Evolutionary conservation across 2,888 invertebrate genomes (phyloP).

Genomic region (Autographa pulchrina): DNA sequence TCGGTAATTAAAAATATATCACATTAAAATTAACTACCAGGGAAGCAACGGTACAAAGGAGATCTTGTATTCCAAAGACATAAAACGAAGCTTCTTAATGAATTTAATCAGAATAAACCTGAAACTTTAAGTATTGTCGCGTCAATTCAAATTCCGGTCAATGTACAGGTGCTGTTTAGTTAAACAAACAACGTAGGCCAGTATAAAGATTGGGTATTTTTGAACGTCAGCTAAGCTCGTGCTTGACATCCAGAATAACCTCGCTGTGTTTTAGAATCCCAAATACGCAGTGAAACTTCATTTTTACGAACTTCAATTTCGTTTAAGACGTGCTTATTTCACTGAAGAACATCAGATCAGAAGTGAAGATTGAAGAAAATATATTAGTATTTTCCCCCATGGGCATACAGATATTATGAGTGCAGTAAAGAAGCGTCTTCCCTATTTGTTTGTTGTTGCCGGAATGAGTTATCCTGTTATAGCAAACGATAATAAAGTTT

Average conservation of each 20-base stretch:
- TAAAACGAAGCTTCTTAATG: constrained; percentile 13
- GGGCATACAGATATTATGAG: constrained; percentile 5
- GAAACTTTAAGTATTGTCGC: constrained; percentile 21
- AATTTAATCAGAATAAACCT: constrained; percentile 44
- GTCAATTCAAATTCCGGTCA: constrained; percentile 46
- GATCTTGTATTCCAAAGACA: constrained; percentile 10
- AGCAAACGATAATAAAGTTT: neutral
- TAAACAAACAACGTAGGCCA: constrained; percentile 56
- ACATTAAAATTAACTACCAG: neutral
- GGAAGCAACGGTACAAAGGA: constrained; percentile 11
- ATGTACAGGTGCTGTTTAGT: constrained; percentile 40
- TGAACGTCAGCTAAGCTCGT: constrained; percentile 55
- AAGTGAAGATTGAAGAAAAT: neutral
- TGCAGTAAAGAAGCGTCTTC: neutral
- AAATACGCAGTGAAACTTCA: constrained; percentile 38
- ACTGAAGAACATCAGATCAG: constrained; percentile 14
- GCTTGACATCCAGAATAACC: constrained; percentile 61
- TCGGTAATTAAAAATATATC: too few species aligned
- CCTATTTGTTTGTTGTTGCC: constrained; percentile 6
- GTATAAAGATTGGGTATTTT: constrained; percentile 54
- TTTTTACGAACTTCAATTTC: constrained; percentile 63
- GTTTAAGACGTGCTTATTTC: constrained; percentile 57
- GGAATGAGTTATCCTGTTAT: neutral
- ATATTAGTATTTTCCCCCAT: constrained; percentile 1
- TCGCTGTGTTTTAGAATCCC: constrained; percentile 57